A percentile compares a stretch with the other conserved stretches of the same genome.
phyloP scores from a whole-genome alignment of 1,140 invertebrate species.

The Drosophila hydei region DNA sequence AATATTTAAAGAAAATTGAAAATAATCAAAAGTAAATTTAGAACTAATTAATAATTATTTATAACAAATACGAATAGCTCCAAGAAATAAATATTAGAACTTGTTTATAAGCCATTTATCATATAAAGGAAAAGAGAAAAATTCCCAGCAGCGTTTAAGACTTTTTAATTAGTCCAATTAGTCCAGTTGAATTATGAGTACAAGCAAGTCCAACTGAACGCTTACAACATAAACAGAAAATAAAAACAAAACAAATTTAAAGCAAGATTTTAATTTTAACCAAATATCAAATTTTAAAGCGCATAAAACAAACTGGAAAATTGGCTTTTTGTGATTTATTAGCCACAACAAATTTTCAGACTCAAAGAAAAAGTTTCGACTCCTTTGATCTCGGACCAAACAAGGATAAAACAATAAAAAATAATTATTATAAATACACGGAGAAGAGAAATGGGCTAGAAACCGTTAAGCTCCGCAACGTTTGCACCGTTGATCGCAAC shows the following conservation, averaged over 20 bases:
- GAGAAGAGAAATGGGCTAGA: conserved; percentile 10
- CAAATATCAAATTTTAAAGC: neutral
- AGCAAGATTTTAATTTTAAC: neutral
- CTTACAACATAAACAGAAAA: neutral
- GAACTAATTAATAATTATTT: too few species aligned
- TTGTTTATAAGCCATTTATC: too few species aligned
- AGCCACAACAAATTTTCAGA: conserved; percentile 13
- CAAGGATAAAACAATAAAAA: conserved; percentile 43
- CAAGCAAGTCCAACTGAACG: neutral
- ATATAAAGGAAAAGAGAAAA: neutral
- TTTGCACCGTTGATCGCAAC: conserved; percentile 20
- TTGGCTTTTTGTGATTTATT: neutral
- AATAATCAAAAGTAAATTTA: too few species aligned
- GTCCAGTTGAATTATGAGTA: neutral
- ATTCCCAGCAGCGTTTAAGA: neutral
- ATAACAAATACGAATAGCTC: too few species aligned
- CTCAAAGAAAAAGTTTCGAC: conserved; percentile 22
- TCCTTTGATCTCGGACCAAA: conserved; percentile 46
- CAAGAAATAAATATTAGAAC: too few species aligned
- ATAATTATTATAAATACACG: conserved; percentile 47
- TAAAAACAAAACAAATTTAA: neutral
- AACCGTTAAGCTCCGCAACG: neutral
- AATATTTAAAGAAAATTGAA: too few species aligned
- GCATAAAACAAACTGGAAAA: neutral
- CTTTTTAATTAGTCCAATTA: neutral